These are phyloP conservation scores for Acanthococcus lagerstroemiae DNA, from an alignment of 2,888 invertebrate species.

Conservation along the genomic window DNA sequence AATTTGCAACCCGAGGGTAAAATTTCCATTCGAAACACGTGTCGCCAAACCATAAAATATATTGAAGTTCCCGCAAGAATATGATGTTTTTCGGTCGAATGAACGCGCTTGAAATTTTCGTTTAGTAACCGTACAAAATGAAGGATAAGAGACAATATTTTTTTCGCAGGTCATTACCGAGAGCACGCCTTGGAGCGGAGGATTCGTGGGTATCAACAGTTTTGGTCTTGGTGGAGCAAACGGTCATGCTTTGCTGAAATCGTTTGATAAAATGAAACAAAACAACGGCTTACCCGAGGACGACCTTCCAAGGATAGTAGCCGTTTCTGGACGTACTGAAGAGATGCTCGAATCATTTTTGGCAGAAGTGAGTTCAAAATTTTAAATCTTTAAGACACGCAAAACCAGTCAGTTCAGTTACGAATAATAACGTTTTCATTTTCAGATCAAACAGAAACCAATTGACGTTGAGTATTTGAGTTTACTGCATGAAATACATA, in stretches of 20 bases:
- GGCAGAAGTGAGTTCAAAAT: background rate
- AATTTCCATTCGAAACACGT: too few relatives aligned
- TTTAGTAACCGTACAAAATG: background rate
- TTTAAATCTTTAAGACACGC: background rate
- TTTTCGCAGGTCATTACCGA: conserved; percentile 10
- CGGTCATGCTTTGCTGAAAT: conserved; percentile 13
- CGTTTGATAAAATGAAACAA: conserved; percentile 9
- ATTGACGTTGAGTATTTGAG: conserved; percentile 4
- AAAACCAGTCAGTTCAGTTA: background rate
- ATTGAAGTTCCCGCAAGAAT: too few relatives aligned
- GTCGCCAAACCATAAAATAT: too few relatives aligned
- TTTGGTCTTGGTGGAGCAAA: conserved; percentile 24
- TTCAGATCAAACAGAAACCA: conserved; percentile 4
- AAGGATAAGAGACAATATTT: too few relatives aligned
- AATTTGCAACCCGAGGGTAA: too few relatives aligned
- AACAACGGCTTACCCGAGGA: background rate
- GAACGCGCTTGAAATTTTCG: background rate
- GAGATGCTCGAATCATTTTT: conserved; percentile 9
- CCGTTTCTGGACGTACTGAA: conserved; percentile 7
- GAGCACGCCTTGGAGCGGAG: conserved; percentile 1
- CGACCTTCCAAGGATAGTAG: background rate
- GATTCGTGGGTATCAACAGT: conserved; percentile 11
- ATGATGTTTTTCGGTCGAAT: too few relatives aligned
- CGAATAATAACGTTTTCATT: background rate
- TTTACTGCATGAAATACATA: conserved; percentile 13